These are phyloP conservation scores for Sebastes baramenuke DNA, from an alignment of 2,797 vertebrate species.

Conservation along the genomic window DNA sequence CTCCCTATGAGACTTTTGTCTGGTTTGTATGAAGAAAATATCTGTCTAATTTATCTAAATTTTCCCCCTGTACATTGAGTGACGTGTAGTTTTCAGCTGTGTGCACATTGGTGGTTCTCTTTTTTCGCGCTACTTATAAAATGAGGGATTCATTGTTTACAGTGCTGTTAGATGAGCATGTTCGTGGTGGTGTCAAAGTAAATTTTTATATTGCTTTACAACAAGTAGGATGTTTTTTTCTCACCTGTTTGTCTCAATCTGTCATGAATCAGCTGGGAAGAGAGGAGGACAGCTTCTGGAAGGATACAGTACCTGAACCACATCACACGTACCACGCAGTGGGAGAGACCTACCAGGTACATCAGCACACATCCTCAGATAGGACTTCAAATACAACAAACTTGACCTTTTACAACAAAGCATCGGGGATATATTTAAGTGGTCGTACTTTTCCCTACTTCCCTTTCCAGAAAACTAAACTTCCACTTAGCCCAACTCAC, in stretches of 20 bases:
- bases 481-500: slow-evolving; percentile 16
- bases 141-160: neutral
- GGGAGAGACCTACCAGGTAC: slow-evolving; percentile 95
- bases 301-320: slow-evolving; percentile 97
- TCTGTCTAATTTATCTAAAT: neutral
- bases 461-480: slow-evolving; percentile 9
- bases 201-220: neutral
- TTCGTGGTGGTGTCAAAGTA: neutral
- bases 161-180: neutral
- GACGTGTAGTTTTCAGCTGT: neutral
- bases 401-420: neutral
- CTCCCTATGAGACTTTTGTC: neutral
- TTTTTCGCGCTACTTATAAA: neutral
- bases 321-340: slow-evolving; percentile 94
- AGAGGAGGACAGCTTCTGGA: slow-evolving; percentile 93
- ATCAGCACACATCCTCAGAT: slow-evolving; percentile 1
- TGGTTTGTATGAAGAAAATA: neutral
- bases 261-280: slow-evolving; percentile 89
- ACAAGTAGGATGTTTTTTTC: neutral
- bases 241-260: slow-evolving; percentile 59
- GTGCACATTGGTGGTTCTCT: neutral
- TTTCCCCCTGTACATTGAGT: too few relatives aligned
- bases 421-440: slow-evolving; percentile 8
- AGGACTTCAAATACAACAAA: neutral
- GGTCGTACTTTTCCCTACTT: slow-evolving; percentile 9